phyloP scores from a whole-genome alignment of 2,113 vertebrate genomes.

The Gymnarchus niloticus region DNA sequence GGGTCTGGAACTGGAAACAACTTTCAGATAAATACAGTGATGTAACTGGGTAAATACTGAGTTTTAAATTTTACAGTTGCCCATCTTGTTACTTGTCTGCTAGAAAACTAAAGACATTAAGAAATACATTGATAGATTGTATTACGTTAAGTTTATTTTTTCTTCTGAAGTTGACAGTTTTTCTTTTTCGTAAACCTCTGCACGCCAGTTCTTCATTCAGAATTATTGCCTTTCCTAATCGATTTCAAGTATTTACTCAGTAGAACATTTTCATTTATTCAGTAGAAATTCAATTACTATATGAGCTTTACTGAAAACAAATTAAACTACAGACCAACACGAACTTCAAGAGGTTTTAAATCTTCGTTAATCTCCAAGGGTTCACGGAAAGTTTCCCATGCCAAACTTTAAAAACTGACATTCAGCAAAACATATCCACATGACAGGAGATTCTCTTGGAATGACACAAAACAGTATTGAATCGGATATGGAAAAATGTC shows the following conservation, averaged over 20 bases:
- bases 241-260: not conserved
- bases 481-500: not conserved
- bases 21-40: too few relatives aligned
- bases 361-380: not conserved
- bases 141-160: too few relatives aligned
- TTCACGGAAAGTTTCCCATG: not conserved
- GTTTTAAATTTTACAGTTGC: too few relatives aligned
- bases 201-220: not conserved
- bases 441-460: not conserved
- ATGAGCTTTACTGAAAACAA: not conserved
- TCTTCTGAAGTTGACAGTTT: not conserved
- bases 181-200: not conserved
- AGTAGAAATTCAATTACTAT: too few relatives aligned
- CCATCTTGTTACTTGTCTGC: too few relatives aligned
- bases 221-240: not conserved
- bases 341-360: too few relatives aligned
- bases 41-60: too few relatives aligned
- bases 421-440: not conserved
- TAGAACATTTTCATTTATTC: not conserved
- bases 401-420: not conserved
- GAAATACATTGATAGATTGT: too few relatives aligned
- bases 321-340: not conserved
- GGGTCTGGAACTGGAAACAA: too few relatives aligned
- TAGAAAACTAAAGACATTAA: too few relatives aligned
- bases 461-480: not conserved